These are phyloP conservation scores for Bucco capensis DNA, from an alignment of 2,113 vertebrate genomes.

Conservation along the genomic window DNA sequence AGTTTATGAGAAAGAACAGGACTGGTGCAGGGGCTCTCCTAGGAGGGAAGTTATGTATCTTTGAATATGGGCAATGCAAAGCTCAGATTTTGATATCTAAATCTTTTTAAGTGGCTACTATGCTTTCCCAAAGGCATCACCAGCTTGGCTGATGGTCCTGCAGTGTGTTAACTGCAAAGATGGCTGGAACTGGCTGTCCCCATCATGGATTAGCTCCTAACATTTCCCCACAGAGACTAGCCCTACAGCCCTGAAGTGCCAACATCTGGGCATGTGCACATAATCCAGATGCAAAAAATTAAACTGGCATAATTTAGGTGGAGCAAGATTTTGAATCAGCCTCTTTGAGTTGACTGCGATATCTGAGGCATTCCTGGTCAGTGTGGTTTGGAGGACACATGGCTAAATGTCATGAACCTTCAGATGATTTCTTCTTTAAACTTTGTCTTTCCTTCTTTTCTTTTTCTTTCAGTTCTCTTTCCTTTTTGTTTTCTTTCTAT, in stretches of 20 bases:
- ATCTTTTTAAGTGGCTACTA: background rate
- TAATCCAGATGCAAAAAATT: background rate
- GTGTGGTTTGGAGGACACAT: too few relatives aligned
- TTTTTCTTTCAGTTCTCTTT: too few relatives aligned
- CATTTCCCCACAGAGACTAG: background rate
- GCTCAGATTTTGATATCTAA: background rate
- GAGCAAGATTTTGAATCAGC: background rate
- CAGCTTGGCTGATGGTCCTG: background rate
- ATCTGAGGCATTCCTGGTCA: too few relatives aligned
- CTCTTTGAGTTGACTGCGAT: too few relatives aligned
- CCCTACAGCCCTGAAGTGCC: fast-evolving
- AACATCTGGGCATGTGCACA: background rate
- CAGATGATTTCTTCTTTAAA: too few relatives aligned
- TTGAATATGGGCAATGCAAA: background rate
- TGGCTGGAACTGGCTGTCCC: background rate
- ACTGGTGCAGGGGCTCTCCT: background rate
- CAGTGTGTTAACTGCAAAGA: background rate
- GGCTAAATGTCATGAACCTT: too few relatives aligned
- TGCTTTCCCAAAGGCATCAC: background rate
- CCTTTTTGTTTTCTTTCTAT: too few relatives aligned
- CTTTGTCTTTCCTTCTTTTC: too few relatives aligned
- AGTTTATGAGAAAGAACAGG: background rate
- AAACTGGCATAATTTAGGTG: background rate
- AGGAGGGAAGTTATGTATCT: background rate
- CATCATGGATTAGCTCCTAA: background rate